These are phyloP conservation scores for Nansenia antarctica DNA, from an alignment of 2,113 vertebrate genomes.

Conservation along the genomic window DNA sequence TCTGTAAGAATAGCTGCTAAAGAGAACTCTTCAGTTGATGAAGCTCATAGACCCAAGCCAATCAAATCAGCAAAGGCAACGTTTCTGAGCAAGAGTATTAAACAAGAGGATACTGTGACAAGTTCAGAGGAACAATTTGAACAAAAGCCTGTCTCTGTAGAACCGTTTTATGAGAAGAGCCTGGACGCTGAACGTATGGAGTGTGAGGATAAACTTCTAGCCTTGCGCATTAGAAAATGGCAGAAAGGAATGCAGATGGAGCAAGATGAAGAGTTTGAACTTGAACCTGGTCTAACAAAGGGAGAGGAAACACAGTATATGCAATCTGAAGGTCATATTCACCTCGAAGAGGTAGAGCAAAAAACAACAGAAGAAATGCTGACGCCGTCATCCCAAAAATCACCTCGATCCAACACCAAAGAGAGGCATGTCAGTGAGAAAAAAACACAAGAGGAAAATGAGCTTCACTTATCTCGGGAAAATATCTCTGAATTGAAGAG, in stretches of 20 bases:
- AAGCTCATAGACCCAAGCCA: constrained; percentile 48
- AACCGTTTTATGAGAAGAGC: constrained; percentile 62
- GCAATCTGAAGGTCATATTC: constrained; percentile 25
- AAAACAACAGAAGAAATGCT: constrained; percentile 15
- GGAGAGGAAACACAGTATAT: constrained; percentile 23
- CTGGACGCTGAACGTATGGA: constrained; percentile 61
- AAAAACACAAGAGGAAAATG: constrained; percentile 47
- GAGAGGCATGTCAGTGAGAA: constrained; percentile 15
- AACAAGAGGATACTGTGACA: constrained; percentile 18
- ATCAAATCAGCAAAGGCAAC: constrained; percentile 39
- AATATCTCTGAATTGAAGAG: constrained; percentile 70
- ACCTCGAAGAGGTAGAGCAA: constrained; percentile 27
- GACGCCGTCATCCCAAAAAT: constrained; percentile 23
- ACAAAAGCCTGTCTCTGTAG: constrained; percentile 47
- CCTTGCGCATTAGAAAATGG: constrained; percentile 67
- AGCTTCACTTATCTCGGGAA: constrained; percentile 70
- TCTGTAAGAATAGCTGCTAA: constrained; percentile 7
- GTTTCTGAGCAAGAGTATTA: constrained; percentile 43
- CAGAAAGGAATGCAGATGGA: constrained; percentile 62
- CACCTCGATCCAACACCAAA: constrained; percentile 21
- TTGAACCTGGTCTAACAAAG: constrained; percentile 38
- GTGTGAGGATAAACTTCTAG: constrained; percentile 69
- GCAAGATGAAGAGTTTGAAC: constrained; percentile 47
- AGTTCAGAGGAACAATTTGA: constrained; percentile 28
- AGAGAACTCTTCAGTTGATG: constrained; percentile 33